phyloP scores from a whole-genome alignment of 2,113 vertebrate genomes.

The Corythaixoides concolor region DNA sequence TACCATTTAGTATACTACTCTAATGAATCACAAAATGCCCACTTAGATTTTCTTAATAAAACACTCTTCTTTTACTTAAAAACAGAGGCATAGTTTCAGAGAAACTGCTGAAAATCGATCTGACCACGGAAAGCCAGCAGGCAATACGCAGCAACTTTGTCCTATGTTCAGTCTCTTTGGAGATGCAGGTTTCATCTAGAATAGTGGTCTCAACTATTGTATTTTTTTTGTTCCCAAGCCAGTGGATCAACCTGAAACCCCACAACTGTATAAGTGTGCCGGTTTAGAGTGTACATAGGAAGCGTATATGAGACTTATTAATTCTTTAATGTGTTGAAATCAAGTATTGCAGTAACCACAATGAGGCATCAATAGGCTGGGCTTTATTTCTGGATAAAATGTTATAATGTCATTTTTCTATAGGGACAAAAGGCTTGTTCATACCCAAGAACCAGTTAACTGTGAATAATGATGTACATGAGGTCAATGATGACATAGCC shows the following conservation, averaged over 20 bases:
- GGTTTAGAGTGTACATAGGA: background rate
- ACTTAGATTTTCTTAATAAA: background rate
- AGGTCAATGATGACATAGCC: background rate
- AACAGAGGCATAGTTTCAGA: background rate
- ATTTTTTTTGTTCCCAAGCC: background rate
- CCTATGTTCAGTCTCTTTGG: background rate
- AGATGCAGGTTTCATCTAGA: background rate
- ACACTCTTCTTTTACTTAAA: background rate
- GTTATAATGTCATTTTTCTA: background rate
- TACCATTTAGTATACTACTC: slow-evolving; percentile 21
- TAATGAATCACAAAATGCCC: background rate
- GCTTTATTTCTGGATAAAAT: background rate
- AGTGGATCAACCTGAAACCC: background rate
- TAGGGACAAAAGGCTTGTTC: background rate
- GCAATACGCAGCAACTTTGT: background rate
- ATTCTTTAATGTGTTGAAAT: background rate
- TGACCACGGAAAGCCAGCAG: background rate
- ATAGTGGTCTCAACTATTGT: background rate
- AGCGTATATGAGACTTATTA: background rate
- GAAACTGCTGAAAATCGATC: background rate
- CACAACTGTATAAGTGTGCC: background rate
- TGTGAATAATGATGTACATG: background rate
- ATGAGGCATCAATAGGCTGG: background rate
- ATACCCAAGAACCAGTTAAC: background rate
- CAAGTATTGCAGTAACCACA: background rate